phyloP scores from a whole-genome alignment of 2,888 invertebrate genomes.

The Campoplex nolae region DNA sequence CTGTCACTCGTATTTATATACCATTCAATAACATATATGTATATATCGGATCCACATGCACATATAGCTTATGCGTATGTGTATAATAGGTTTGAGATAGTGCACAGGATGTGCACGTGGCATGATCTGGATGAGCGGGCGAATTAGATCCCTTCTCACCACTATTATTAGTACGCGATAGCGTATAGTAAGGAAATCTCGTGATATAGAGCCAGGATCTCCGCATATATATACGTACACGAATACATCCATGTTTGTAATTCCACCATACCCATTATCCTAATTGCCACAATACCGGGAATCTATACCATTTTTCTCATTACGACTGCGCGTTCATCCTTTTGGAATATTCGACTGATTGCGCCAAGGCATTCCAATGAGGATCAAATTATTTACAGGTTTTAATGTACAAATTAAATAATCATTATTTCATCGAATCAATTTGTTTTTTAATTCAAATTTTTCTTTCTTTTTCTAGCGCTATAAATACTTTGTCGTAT shows the following conservation, averaged over 20 bases:
- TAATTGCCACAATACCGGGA: neutral
- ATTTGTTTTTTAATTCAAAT: neutral
- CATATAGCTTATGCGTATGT: neutral
- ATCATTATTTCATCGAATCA: neutral
- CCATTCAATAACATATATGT: neutral
- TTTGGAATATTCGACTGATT: neutral
- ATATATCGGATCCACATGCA: neutral
- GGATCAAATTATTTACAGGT: no score
- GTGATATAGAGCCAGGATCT: constrained; percentile 50
- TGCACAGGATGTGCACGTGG: constrained; percentile 37
- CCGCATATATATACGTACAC: neutral
- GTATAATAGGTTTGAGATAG: neutral
- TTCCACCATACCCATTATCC: neutral
- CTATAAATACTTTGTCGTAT: no score
- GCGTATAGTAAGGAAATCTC: constrained; percentile 50
- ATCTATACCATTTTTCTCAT: neutral
- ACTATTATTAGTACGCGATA: constrained; percentile 56
- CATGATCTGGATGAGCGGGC: constrained; percentile 64
- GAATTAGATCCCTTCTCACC: constrained; percentile 47
- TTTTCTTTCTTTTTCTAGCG: neutral
- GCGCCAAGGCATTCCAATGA: no score
- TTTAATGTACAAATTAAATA: no score
- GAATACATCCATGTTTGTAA: constrained; percentile 8
- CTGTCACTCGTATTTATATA: neutral
- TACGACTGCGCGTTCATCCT: neutral